A percentile compares a stretch with the other conserved stretches of the same genome.
These are phyloP conservation scores for Orycteropus afer DNA, from an alignment of 2,113 vertebrate genomes.

Conservation along the genomic window DNA sequence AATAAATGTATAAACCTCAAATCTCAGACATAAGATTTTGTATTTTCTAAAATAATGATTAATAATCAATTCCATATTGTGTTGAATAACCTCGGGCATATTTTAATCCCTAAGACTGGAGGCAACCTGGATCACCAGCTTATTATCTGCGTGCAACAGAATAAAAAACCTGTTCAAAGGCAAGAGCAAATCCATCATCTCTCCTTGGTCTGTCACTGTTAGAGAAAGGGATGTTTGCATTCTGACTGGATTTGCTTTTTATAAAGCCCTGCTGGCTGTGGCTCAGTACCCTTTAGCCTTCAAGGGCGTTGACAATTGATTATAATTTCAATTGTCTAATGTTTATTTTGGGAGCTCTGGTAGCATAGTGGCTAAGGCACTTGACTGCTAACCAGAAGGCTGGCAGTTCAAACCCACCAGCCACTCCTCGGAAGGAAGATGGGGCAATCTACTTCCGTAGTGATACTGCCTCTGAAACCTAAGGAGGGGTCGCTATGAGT, in stretches of 20 bases:
- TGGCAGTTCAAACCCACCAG: no score
- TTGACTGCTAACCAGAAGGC: no score
- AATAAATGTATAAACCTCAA: conserved; percentile 16
- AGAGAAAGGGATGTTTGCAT: not conserved
- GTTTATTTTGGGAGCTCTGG: not conserved
- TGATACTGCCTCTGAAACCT: no score
- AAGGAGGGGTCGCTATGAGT: no score
- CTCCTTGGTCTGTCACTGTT: not conserved
- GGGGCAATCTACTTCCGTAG: no score
- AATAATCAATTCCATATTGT: conserved; percentile 2
- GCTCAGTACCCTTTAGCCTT: not conserved
- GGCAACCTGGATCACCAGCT: not conserved
- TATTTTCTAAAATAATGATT: conserved; percentile 1
- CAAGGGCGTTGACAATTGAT: not conserved
- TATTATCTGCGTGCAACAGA: not conserved
- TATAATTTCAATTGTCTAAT: not conserved
- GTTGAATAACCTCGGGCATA: not conserved
- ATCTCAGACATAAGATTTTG: not conserved
- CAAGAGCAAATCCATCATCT: not conserved
- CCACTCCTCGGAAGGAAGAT: no score
- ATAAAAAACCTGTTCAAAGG: not conserved
- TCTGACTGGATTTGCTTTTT: not conserved
- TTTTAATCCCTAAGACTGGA: conserved; percentile 26
- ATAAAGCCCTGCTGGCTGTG: not conserved
- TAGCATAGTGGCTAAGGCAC: no score